These are phyloP conservation scores for Drosophila serrata DNA, from an alignment of 1,140 invertebrate species.

Conservation along the genomic window DNA sequence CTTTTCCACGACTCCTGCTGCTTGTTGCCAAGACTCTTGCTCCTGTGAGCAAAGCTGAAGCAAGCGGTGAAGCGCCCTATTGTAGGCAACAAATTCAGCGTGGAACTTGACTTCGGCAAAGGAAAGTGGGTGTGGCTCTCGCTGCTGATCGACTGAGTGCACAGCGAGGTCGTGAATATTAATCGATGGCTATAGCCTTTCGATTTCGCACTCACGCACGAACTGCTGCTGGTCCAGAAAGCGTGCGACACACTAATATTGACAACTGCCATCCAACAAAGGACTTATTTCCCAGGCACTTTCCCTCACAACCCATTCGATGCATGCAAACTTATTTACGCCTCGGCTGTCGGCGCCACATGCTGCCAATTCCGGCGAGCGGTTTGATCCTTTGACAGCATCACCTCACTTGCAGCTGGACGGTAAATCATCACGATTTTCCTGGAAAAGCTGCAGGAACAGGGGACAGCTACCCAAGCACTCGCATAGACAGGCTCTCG, in stretches of 20 bases:
- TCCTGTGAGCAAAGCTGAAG: slow-evolving; percentile 28
- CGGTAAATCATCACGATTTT: slow-evolving; percentile 53
- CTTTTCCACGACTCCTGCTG: not conserved
- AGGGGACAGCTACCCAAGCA: slow-evolving; percentile 3
- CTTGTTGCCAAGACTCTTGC: slow-evolving; percentile 16
- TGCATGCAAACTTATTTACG: slow-evolving; percentile 42
- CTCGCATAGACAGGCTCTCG: too few species aligned
- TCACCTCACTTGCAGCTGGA: slow-evolving; percentile 55
- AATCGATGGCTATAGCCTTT: slow-evolving; percentile 40
- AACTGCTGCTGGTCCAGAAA: slow-evolving; percentile 11
- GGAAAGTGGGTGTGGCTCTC: not conserved
- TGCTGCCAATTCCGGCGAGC: slow-evolving; percentile 22
- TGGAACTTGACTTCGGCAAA: slow-evolving; percentile 64
- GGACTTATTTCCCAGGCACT: not conserved
- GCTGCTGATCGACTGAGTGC: slow-evolving; percentile 38
- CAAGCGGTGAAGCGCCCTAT: slow-evolving; percentile 33
- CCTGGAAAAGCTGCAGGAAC: not conserved
- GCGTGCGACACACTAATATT: slow-evolving; percentile 25
- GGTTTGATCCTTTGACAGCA: slow-evolving; percentile 53
- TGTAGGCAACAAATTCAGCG: slow-evolving; percentile 61
- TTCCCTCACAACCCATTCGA: not conserved
- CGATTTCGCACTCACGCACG: slow-evolving; percentile 26
- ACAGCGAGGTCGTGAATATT: slow-evolving; percentile 28
- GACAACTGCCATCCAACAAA: slow-evolving; percentile 31
- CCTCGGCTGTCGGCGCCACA: slow-evolving; percentile 27